Evolutionary conservation across 2,797 vertebrate species (phyloP), one percentile per base, ranked within the genome.

Genomic region (Glyptemys insculpta): DNA sequence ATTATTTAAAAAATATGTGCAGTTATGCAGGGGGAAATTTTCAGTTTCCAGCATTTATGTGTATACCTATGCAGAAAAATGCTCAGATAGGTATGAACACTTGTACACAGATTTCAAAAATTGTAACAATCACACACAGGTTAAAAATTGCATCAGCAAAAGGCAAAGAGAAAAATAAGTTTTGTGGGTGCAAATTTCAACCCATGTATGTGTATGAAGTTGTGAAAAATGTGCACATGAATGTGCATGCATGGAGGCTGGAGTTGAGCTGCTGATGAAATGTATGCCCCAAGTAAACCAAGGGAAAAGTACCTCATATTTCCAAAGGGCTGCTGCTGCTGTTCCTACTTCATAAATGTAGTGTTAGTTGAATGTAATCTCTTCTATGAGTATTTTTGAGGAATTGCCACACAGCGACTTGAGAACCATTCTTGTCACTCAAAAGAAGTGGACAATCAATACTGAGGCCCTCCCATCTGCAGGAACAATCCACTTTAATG

Each of bases 371-470:
- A 97, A 90, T 95, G 53, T 94, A 95, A 97, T 97, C 49, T 94
- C 88, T 96, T 97, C 91, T 90, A 44, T 72, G 90, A 85, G 72
- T 93, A 41, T 97, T 97, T 97, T 97, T 96, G 88, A 96, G 78
- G 85, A 95, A 92, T 96, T 95, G 87, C 88, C 68, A 78, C 76
- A 82, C 44, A 88, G 86, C 87, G 79, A 79, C 85, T 96, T 92
- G 95, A 94, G 96, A 96, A 93, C 74, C 89, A 31, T 90, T 97
- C 97, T 96, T 97, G 92, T 95, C 78, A 84, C 89, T 97, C 83
- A 94, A 94, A 95, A 96, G 91, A 97, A 95, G 78, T 92, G 56
- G 52, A 96, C 83, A 91, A 97, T 98, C 93, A 96, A 79, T 98
- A 96, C 41, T 57, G 90, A 88, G 72, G 31, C 50, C 96, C 62